phyloP scores from a whole-genome alignment of 2,888 invertebrate species.

The Eristalis pertinax region DNA sequence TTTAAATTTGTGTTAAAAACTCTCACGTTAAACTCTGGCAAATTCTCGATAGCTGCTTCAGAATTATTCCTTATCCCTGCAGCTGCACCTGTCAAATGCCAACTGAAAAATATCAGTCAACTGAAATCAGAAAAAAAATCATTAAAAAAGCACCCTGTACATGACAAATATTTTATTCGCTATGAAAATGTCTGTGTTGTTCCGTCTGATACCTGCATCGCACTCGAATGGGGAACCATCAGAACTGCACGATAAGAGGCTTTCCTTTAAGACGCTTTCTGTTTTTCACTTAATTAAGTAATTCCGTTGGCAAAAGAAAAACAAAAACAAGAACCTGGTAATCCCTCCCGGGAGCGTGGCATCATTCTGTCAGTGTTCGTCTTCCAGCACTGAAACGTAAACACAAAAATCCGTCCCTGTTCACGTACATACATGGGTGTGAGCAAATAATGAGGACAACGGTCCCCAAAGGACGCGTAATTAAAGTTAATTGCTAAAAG shows the following conservation, averaged over 20 bases:
- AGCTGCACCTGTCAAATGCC: too few species aligned
- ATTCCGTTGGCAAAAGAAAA: constrained; percentile 21
- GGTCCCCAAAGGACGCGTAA: constrained; percentile 64
- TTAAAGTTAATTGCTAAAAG: constrained; percentile 71
- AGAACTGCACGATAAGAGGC: not conserved
- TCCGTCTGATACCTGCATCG: not conserved
- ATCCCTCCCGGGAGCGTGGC: not conserved
- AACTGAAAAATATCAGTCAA: too few species aligned
- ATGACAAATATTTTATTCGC: too few species aligned
- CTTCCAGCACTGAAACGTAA: not conserved
- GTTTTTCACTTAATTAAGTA: constrained; percentile 41
- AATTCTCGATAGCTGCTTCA: too few species aligned
- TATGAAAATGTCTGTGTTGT: too few species aligned
- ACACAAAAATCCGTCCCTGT: constrained; percentile 7
- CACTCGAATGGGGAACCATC: not conserved
- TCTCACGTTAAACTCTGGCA: too few species aligned
- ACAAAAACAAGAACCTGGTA: constrained; percentile 20
- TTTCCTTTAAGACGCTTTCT: not conserved
- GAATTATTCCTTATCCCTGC: too few species aligned
- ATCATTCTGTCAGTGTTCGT: constrained; percentile 15
- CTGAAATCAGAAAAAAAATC: too few species aligned
- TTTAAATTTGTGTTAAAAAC: too few species aligned
- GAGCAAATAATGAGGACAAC: constrained; percentile 70
- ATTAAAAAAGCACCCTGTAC: too few species aligned
- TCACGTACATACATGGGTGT: constrained; percentile 47